phyloP scores from a whole-genome alignment of 2,113 vertebrate species.

The Hiodon tergisus region DNA sequence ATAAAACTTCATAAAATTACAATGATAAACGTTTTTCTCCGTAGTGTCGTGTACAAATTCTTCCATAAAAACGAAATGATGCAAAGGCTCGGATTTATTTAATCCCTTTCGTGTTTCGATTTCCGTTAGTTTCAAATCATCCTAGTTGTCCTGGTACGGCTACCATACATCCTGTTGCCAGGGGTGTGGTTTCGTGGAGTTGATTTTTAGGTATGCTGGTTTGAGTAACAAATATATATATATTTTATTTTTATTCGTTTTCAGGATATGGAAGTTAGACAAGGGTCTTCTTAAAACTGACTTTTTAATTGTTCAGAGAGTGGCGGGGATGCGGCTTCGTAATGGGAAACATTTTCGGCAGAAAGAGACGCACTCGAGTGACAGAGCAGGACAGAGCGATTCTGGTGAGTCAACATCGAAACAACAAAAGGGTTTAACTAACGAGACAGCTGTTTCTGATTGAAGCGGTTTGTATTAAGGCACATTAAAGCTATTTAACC shows the following conservation, averaged over 20 bases:
- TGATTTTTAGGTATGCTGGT: not conserved
- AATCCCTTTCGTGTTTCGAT: too few species aligned
- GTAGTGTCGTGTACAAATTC: too few species aligned
- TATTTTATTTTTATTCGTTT: not conserved
- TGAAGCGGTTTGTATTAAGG: too few species aligned
- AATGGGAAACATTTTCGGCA: constrained; percentile 87
- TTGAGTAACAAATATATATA: too few species aligned
- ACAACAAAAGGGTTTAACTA: too few species aligned
- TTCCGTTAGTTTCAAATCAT: not conserved
- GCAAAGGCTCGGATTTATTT: too few species aligned
- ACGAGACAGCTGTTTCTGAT: too few species aligned
- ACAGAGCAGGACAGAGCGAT: constrained; percentile 85
- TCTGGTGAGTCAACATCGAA: constrained; percentile 64
- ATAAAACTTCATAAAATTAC: too few species aligned
- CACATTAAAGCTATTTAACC: too few species aligned
- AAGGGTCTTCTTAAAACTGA: too few species aligned
- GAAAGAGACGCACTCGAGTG: constrained; percentile 79
- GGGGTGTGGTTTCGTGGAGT: constrained; percentile 39
- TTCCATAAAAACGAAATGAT: too few species aligned
- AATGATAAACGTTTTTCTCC: too few species aligned
- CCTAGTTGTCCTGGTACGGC: constrained; percentile 13
- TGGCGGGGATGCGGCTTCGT: constrained; percentile 59
- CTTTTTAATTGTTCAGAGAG: constrained; percentile 6
- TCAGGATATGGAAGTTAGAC: not conserved
- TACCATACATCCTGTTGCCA: constrained; percentile 34